Evolutionary conservation across 2,888 invertebrate genomes (phyloP), one percentile per base, ranked within the genome.

Genomic region (Pimpla rufipes): DNA sequence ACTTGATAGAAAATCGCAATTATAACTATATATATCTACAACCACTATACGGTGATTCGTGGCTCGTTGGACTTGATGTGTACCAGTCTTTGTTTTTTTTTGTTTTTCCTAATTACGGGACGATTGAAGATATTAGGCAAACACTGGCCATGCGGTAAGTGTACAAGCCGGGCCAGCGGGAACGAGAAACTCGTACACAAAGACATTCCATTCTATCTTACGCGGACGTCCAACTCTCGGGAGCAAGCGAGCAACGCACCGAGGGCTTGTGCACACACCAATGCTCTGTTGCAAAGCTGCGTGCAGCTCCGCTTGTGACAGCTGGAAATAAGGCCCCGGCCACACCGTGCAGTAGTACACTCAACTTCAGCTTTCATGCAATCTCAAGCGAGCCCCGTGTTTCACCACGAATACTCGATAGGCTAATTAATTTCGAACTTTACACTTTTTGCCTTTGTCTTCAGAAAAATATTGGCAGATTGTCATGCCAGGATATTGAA

Each of bases 161-260:
- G 66, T 57, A 64, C 85, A 88, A 37, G 87, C 84, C 29, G 85
- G 84, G 87, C 86, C 52, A 52, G 52, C 21, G 21, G 87, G 86
- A 87, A 87, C 77, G 82, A 82, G 78, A 78, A 85, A 86, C 74
- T 81, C 77, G 87, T 85, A 88, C 88, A 89, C 90, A 89, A 90
- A 89, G 85, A 87, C 90, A 89, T 89, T 89, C 89, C 89, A 88
- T 90, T 90, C 88, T 85, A 86, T 88, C 86, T 89, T 87, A 90
- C 89, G 88, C 79, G 76, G 83, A 74, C 79, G 70, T 85, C 81
- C 83, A 62, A 66, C 57, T 66, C 52, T 50, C 47, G 47, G 45
- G 70, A 57, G 52, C 35, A n/a, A 42, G 67, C 71, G 66, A 76
- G 66, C 45, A 35, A 52, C 40, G 62, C 74, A 74, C 70, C 68